A percentile compares a stretch with the other conserved stretches of the same genome.
These are phyloP conservation scores for Rhabdornis inornatus DNA, from an alignment of 2,113 vertebrate genomes.

Conservation along the genomic window DNA sequence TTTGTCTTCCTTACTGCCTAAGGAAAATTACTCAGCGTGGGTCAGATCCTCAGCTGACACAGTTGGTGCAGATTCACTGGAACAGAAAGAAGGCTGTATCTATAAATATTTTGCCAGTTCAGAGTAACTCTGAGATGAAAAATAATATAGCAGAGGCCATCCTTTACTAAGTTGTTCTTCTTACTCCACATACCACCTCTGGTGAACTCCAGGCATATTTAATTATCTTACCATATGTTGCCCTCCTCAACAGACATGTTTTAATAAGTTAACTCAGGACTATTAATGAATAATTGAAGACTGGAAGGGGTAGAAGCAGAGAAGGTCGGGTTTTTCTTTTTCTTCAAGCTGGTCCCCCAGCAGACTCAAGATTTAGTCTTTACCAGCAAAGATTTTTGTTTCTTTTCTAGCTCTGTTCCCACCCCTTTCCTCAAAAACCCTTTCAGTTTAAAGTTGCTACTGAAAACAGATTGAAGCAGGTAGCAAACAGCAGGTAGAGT, in stretches of 20 bases:
- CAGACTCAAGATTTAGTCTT: neutral
- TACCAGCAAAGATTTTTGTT: neutral
- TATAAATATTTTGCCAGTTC: constrained; percentile 12
- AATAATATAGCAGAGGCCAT: neutral
- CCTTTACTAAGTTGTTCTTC: neutral
- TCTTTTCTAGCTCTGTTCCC: neutral
- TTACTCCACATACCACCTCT: neutral
- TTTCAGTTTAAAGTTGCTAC: neutral
- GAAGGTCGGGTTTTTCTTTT: neutral
- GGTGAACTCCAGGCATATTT: constrained; percentile 22
- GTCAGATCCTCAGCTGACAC: neutral
- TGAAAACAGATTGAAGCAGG: neutral
- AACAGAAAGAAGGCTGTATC: neutral
- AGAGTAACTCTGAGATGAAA: neutral
- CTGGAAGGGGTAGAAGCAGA: neutral
- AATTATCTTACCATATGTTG: constrained; percentile 25
- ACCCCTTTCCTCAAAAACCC: neutral
- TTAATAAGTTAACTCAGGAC: constrained; percentile 7
- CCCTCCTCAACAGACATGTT: neutral
- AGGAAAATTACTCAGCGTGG: neutral
- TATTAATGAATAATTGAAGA: constrained; percentile 14
- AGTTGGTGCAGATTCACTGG: neutral
- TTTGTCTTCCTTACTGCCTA: neutral
- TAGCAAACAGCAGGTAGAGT: neutral
- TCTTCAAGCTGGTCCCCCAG: neutral